These are phyloP conservation scores for Sitobion miscanthi DNA, from an alignment of 1,140 invertebrate species.

Conservation along the genomic window DNA sequence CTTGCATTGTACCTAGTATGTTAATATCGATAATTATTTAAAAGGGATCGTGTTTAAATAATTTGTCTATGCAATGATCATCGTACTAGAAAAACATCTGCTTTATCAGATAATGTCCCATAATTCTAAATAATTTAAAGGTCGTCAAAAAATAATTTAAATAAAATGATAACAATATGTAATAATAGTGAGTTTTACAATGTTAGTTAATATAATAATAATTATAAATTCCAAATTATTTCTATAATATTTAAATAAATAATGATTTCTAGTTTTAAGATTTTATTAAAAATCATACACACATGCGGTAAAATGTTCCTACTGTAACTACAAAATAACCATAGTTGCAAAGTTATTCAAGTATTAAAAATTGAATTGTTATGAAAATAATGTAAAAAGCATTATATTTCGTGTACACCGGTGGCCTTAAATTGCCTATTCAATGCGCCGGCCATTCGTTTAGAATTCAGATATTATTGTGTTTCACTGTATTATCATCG, in stretches of 20 bases:
- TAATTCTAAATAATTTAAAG: not conserved
- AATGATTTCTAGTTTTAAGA: not conserved
- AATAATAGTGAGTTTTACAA: not conserved
- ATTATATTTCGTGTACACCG: not conserved
- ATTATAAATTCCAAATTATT: not conserved
- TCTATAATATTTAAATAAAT: not conserved
- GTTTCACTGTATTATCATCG: not conserved
- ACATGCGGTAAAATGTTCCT: not conserved
- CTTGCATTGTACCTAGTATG: not conserved
- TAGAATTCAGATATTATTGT: not conserved
- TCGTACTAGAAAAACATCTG: not conserved
- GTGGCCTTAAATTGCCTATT: conserved; percentile 52
- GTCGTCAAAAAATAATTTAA: not conserved
- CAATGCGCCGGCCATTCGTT: conserved; percentile 22
- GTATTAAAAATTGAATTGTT: not conserved
- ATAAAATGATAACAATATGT: not conserved
- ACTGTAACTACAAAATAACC: not conserved
- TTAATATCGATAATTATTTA: not conserved
- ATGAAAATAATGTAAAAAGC: not conserved
- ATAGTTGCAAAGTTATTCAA: not conserved
- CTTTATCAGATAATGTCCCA: not conserved
- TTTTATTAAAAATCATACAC: not conserved
- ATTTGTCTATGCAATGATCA: not conserved
- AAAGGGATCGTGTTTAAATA: not conserved
- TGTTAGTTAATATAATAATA: not conserved